Conservation (phyloP, 2,888 invertebrate species). For the Idaea biselata region DNA sequence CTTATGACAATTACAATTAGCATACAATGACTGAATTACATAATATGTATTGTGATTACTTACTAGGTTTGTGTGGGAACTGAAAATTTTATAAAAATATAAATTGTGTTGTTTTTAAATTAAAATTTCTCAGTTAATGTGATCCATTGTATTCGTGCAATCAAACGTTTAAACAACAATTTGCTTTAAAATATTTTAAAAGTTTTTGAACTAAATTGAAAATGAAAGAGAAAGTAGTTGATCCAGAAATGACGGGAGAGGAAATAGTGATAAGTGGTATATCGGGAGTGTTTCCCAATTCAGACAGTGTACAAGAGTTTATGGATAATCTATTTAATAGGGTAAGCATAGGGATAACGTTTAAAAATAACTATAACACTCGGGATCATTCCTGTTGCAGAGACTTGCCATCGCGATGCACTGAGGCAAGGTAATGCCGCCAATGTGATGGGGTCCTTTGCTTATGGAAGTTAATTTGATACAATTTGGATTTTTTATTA, state of each 20-base stretch:
- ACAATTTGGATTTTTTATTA: neutral
- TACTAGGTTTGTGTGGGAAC: neutral
- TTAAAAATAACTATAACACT: no score
- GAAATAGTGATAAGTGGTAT: constrained; percentile 80
- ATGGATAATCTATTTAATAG: constrained; percentile 80
- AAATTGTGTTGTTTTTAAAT: neutral
- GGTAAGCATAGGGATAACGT: constrained; percentile 36
- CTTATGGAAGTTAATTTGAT: no score
- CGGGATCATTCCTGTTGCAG: no score
- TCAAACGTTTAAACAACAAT: neutral
- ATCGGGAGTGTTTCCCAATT: constrained; percentile 82
- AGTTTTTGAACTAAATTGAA: constrained; percentile 8
- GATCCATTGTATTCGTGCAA: neutral
- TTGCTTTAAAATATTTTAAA: neutral
- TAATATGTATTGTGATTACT: neutral
- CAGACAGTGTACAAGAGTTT: constrained; percentile 81
- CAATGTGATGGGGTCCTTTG: no score
- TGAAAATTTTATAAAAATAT: neutral
- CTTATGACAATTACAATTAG: neutral
- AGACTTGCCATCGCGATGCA: no score
- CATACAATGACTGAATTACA: neutral
- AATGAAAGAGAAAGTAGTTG: constrained; percentile 5
- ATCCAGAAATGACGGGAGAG: constrained; percentile 52
- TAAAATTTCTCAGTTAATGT: neutral
- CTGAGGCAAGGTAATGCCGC: no score